Evolutionary conservation across 2,888 invertebrate genomes (phyloP), one percentile per base, ranked within the genome.

Genomic region (Pyralis farinalis): DNA sequence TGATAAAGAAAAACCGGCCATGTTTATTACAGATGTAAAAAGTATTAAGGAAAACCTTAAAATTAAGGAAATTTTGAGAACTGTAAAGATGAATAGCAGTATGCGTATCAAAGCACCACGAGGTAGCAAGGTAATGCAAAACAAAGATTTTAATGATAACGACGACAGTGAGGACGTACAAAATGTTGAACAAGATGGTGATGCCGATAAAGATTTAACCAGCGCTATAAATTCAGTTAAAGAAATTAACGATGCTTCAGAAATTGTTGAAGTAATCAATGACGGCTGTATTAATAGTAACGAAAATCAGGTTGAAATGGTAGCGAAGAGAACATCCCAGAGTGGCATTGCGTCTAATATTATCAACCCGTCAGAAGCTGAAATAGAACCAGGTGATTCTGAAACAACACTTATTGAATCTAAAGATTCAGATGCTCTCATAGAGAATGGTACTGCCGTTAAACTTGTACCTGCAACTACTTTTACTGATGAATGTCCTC

Each of bases 11-110:
- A 77, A 72, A 49, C 46, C 67, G 11, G 51, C 65, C 1, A 44
- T 63, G n/a, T 73, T 73, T 46, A 71, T 69, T 40, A 57, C 70
- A 6, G 87, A 87, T 39, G 70, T 82, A 0, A 87, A 80, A 50
- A 68, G 71, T 27, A 69, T 83, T 5, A 84, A 79, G 49, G 87
- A 85, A 54, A 85, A 83, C 52, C 55, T 82, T 0, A 85, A 84
- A 71, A 84, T 86, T 36, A 83, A 76, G 45, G 84, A 86, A 51
- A 84, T 86, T 42, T 63, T 87, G 34, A 64, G 81, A 47, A 83
- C 76, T 6, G 87, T 86, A 0, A 87, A 85, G 69, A 85, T 85
- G 76, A 86, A 80, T 34, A 85, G 78, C 36, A 84, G 83, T 49
- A 80, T 82, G 79, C 65, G 82, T 25, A 55, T 84, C 16, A 83